Evolutionary conservation across 2,113 vertebrate genomes (phyloP).

Genomic region (Ctenomys sociabilis): DNA sequence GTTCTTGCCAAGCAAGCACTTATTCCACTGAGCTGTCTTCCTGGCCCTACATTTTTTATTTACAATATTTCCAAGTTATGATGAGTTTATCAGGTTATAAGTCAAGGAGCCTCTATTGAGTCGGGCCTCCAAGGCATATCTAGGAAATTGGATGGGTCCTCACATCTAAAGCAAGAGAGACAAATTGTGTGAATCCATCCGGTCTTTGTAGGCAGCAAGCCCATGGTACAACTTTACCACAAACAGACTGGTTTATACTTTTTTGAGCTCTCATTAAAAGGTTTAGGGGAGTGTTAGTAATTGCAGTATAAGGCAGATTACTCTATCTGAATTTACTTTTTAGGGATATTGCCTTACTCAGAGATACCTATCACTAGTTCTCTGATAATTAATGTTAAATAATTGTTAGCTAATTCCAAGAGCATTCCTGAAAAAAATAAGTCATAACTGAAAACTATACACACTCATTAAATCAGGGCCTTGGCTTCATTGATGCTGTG

Average conservation of each 20-base stretch:
- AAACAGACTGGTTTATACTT: constrained; percentile 46
- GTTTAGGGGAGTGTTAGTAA: constrained; percentile 36
- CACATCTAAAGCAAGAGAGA: constrained; percentile 16
- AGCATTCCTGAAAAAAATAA: constrained; percentile 29
- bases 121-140: constrained; percentile 11
- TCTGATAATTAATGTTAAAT: constrained; percentile 30
- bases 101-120: not conserved
- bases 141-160: not conserved
- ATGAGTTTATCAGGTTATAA: not conserved
- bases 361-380: constrained; percentile 28
- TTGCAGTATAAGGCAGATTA: not conserved
- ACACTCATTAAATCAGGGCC: constrained; percentile 63
- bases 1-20: too few species aligned
- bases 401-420: constrained; percentile 52
- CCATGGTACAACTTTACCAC: not conserved
- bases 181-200: not conserved
- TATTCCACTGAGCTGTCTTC: too few species aligned
- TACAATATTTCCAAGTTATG: not conserved
- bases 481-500: constrained; percentile 71
- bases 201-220: not conserved
- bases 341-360: constrained; percentile 47
- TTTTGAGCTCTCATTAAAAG: constrained; percentile 47
- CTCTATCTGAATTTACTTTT: constrained; percentile 11
- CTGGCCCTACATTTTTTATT: not conserved
- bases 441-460: constrained; percentile 23